Evolutionary conservation across 2,113 vertebrate genomes (phyloP).

Genomic region (Ammodytes dubius): DNA sequence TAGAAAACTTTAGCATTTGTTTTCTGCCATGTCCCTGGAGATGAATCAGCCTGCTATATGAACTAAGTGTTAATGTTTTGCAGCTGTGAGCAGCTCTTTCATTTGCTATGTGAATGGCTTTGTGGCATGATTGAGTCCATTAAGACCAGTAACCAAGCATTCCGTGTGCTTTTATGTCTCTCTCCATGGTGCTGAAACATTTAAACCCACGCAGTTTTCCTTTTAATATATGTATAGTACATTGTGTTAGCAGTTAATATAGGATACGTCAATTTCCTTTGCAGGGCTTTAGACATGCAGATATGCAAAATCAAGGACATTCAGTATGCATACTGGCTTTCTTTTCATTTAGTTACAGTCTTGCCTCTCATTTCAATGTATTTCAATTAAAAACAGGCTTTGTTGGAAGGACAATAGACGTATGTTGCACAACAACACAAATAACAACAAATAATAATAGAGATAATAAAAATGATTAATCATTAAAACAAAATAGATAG

Average conservation of each 20-base stretch:
- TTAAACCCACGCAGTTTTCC: background rate
- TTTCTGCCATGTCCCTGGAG: background rate
- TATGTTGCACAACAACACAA: too few relatives aligned
- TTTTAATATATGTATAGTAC: background rate
- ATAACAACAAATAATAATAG: too few relatives aligned
- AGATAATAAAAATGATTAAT: too few relatives aligned
- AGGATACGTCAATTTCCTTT: background rate
- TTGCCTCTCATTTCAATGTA: background rate
- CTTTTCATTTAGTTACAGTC: background rate
- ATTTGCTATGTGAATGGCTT: background rate
- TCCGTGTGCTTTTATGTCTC: slow-evolving; percentile 3
- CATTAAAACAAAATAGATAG: too few relatives aligned
- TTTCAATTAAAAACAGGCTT: too few relatives aligned
- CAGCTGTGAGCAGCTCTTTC: background rate
- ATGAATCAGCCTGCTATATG: background rate
- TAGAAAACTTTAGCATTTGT: too few relatives aligned
- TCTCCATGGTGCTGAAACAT: background rate
- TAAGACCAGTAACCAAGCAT: background rate
- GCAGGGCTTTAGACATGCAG: background rate
- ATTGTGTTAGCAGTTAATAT: background rate
- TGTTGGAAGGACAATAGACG: too few relatives aligned
- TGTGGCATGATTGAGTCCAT: background rate
- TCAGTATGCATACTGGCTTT: background rate
- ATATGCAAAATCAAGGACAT: background rate
- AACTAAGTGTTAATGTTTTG: background rate